phyloP scores from a whole-genome alignment of 2,797 vertebrate species.

The Urophycis tenuis region DNA sequence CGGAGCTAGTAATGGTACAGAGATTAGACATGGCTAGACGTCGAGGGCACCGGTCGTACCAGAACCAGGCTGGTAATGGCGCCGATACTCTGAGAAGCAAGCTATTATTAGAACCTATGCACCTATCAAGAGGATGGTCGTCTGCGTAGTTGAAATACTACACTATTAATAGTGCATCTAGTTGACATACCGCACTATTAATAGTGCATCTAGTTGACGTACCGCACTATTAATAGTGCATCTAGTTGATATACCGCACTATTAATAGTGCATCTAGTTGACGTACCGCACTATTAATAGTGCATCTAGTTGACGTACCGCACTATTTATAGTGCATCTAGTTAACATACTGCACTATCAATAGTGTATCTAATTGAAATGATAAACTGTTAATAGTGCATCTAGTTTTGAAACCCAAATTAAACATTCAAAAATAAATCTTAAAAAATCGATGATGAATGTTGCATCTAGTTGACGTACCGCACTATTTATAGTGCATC shows the following conservation, averaged over 20 bases:
- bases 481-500: no score
- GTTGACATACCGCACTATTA: no score
- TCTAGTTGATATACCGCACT: background rate
- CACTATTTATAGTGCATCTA: background rate
- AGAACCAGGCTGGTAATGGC: background rate
- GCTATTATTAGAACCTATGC: background rate
- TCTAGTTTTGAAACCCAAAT: no score
- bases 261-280: background rate
- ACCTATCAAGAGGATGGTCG: background rate
- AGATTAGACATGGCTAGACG: no score
- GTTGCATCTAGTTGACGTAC: no score
- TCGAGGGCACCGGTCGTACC: background rate
- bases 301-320: no score
- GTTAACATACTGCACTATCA: background rate
- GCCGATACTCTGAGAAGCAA: background rate
- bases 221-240: background rate
- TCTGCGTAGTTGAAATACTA: background rate
- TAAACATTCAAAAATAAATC: no score
- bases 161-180: no score
- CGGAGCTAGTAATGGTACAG: no score
- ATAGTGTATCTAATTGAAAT: background rate
- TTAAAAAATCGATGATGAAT: no score
- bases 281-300: background rate
- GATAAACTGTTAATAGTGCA: background rate
- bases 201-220: background rate